Base-by-base conservation (phyloP, 2,888 invertebrate species). In the Oscheius sp. region DNA sequence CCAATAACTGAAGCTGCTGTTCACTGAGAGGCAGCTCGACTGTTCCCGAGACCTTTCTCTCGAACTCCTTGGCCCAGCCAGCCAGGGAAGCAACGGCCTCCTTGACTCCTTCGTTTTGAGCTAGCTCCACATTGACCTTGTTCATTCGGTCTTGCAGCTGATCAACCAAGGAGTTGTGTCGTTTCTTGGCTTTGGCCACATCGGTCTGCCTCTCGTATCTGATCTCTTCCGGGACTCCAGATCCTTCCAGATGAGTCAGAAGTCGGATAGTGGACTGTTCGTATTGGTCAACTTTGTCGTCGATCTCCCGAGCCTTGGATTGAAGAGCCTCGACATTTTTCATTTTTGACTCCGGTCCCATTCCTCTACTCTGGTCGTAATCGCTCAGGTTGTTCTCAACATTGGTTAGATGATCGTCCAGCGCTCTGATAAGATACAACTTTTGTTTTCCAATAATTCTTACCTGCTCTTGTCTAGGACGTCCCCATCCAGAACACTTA, bases 101-200 rank as follows among this genome's bases (percentile, higher is more conserved):
- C 57, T 77, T 79, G 29, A 83, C 78, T 21, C 81, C 84, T 76
- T 84, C 84, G 10, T 78, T 79, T 29, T 71, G 78, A 2, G 82
- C 83, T 50, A 78, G 73, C 21, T 79, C 63, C 0, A 78, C 75
- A 0, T 79, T 77, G 11, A 79, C 78, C 21, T 79, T 77, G 73
- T 80, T 83, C 75, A 80, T 75, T 11, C 70, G 74, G n/a, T 75
- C 70, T 37, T 81, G 83, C 13, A 84, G 70, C n/a, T 76, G 73
- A 33, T 81, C 81, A 0, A 81, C 58, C n/a, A 82, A 70, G 10
- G 76, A 73, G 11, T 68, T 73, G 62, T 83, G 83, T 48, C 78
- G 72, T 50, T 75, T 74, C 62, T 79, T 74, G 71, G 80, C 63
- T 4, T 66, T 50, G 11, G 53, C 72, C 2, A 77, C 68, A 33